A percentile compares a stretch with the other conserved stretches of the same genome.
Evolutionary conservation across 2,888 invertebrate genomes (phyloP).

Genomic region (Dasysyrphus albostriatus): DNA sequence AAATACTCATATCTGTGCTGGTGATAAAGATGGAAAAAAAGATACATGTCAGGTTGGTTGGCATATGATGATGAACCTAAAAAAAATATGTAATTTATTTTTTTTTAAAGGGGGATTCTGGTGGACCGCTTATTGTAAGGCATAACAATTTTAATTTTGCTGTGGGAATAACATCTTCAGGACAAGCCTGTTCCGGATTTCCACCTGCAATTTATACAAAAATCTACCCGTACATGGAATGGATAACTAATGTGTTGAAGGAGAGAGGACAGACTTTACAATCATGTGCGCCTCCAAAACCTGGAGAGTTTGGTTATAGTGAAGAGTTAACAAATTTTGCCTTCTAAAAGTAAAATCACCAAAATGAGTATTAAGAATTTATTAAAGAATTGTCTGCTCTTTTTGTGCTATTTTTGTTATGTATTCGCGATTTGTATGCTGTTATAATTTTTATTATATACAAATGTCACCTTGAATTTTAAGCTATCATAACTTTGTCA

Average conservation of each 20-base stretch:
- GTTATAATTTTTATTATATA: no score
- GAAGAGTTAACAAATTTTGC: no score
- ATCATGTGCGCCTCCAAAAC: no score
- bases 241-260: not conserved
- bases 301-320: no score
- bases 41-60: slow-evolving; percentile 77
- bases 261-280: not conserved
- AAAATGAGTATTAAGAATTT: no score
- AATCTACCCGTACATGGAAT: slow-evolving; percentile 7
- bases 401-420: no score
- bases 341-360: no score
- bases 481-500: no score
- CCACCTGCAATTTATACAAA: slow-evolving; percentile 68
- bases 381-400: no score
- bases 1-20: slow-evolving; percentile 79
- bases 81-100: no score
- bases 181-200: slow-evolving; percentile 61
- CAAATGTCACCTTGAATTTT: no score
- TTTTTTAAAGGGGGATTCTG: slow-evolving; percentile 76
- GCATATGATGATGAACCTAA: not conserved
- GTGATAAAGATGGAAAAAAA: slow-evolving; percentile 73
- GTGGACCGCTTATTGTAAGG: slow-evolving; percentile 73
- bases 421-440: no score
- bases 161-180: slow-evolving; percentile 76
- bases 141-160: slow-evolving; percentile 30